A percentile compares a stretch with the other conserved stretches of the same genome.
phyloP scores from a whole-genome alignment of 2,797 vertebrate genomes.

The Malurus splendens region DNA sequence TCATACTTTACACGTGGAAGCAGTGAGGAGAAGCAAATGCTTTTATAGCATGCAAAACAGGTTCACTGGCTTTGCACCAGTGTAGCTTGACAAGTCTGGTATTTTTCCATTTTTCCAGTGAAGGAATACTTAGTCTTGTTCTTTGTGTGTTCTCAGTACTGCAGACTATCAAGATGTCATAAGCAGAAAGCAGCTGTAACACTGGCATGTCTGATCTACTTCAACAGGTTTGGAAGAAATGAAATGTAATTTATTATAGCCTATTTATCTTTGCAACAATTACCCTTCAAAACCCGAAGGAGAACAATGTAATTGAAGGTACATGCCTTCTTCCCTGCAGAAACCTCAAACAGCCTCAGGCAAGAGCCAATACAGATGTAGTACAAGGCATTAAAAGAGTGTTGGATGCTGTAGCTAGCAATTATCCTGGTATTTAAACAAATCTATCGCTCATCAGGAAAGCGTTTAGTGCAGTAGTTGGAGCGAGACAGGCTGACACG shows the following conservation, averaged over 20 bases:
- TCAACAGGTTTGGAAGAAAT: slow-evolving; percentile 44
- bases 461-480: slow-evolving; percentile 77
- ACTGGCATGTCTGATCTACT: slow-evolving; percentile 45
- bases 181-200: slow-evolving; percentile 38
- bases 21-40: background rate
- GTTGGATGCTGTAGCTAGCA: slow-evolving; percentile 76
- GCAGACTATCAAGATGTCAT: slow-evolving; percentile 27
- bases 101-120: background rate
- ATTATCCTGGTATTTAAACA: slow-evolving; percentile 89
- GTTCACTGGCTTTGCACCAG: background rate
- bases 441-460: slow-evolving; percentile 78
- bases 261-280: slow-evolving; percentile 72
- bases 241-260: slow-evolving; percentile 64
- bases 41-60: background rate
- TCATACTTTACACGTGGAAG: background rate
- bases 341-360: slow-evolving; percentile 83
- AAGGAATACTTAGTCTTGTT: slow-evolving; percentile 14
- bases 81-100: background rate
- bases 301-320: slow-evolving; percentile 68
- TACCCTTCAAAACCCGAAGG: slow-evolving; percentile 66
- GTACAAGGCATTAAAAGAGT: slow-evolving; percentile 83
- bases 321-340: slow-evolving; percentile 54
- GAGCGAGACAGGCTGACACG: slow-evolving; percentile 72
- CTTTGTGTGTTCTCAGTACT: background rate
- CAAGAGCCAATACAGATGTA: slow-evolving; percentile 85